Evolutionary conservation across 2,797 vertebrate genomes (phyloP).

Genomic region (Chromis chromis): DNA sequence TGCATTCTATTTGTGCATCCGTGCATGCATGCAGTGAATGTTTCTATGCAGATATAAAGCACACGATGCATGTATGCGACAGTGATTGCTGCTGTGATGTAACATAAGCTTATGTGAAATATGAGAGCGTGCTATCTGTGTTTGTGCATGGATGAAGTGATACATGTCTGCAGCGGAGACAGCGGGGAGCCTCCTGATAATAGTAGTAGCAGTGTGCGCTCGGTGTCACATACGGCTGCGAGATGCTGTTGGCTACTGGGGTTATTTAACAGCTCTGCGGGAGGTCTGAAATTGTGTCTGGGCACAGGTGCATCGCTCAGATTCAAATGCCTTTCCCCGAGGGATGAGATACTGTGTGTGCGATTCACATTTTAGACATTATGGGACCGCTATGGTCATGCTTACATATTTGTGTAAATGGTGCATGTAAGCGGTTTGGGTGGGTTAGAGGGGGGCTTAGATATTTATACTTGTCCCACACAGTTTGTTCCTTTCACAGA

Average conservation of each 20-base stretch:
- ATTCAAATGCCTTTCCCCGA: conserved; percentile 63
- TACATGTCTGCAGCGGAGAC: conserved; percentile 12
- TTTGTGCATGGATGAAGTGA: conserved; percentile 9
- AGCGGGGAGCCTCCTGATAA: conserved; percentile 51
- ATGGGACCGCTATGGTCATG: not conserved
- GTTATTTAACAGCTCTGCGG: conserved; percentile 70
- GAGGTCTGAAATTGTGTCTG: conserved; percentile 61
- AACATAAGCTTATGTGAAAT: conserved; percentile 21
- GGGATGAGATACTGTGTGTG: conserved; percentile 32
- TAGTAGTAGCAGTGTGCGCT: conserved; percentile 44
- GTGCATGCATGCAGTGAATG: not conserved
- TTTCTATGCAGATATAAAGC: conserved; percentile 15
- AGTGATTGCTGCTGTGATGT: not conserved
- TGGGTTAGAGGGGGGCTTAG: not conserved
- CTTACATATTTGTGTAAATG: conserved; percentile 27
- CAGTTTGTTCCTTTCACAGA: conserved; percentile 13
- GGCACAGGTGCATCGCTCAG: conserved; percentile 57
- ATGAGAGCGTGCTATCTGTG: not conserved
- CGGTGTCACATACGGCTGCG: conserved; percentile 53
- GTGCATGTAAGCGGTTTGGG: conserved; percentile 1
- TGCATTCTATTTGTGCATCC: not conserved
- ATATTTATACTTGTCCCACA: not conserved
- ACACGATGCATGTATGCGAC: not conserved
- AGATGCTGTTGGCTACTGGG: conserved; percentile 59
- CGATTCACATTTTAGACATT: conserved; percentile 28